Percentiles rank a stretch among this genome's conserved stretches.
phyloP scores from a whole-genome alignment of 2,797 vertebrate species.

The Phalanger gymnotis region DNA sequence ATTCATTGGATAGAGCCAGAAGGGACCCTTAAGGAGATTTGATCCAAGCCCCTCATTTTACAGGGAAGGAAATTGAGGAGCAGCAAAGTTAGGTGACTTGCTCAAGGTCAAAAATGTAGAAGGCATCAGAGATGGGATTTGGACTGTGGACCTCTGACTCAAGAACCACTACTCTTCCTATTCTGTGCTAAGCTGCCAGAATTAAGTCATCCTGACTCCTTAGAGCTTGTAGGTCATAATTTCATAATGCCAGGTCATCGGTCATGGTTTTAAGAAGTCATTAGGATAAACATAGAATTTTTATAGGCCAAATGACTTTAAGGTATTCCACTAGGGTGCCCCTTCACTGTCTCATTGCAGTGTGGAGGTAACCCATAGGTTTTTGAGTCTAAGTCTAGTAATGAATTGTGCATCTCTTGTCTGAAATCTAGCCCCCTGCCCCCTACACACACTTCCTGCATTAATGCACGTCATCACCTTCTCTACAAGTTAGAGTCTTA shows the following conservation, averaged over 20 bases:
- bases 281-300: slow-evolving; percentile 25
- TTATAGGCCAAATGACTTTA: background rate
- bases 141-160: background rate
- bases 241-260: slow-evolving; percentile 19
- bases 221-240: background rate
- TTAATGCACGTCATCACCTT: too few relatives aligned
- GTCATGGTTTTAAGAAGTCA: background rate
- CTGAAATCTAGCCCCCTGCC: background rate
- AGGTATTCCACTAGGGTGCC: background rate
- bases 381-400: too few relatives aligned
- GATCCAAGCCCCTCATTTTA: background rate
- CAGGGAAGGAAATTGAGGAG: background rate
- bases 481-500: too few relatives aligned
- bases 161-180: background rate
- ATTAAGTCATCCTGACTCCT: background rate
- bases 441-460: too few relatives aligned
- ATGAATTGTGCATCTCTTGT: too few relatives aligned
- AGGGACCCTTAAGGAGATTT: background rate
- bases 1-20: background rate
- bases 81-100: background rate
- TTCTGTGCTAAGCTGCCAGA: background rate
- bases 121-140: background rate
- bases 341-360: background rate
- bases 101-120: too few relatives aligned
- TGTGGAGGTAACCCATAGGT: background rate